Base-by-base conservation (phyloP, 1,140 invertebrate genomes). In the Anastatus disparis region DNA sequence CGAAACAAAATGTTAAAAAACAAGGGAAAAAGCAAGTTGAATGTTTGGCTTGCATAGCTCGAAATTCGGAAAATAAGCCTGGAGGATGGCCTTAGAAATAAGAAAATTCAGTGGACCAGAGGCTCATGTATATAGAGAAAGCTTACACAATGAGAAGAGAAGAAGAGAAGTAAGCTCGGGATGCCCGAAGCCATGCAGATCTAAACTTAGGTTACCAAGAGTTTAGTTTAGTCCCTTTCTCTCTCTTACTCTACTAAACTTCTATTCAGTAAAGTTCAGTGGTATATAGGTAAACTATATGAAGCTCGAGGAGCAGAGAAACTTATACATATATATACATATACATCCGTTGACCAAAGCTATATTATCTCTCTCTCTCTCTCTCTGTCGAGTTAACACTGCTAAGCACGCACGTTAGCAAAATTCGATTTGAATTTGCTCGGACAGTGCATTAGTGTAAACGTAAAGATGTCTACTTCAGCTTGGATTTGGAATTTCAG, bases 381-480 rank as follows among this genome's bases (percentile, higher is more conserved):
- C 48, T 27, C 50, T 15, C n/a, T 3, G n/a, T 29, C 24, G 29
- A 40, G 35, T 52, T 38, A 26, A 22, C 35, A 12, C 29, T 35
- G 50, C 48, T 35, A 35, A 52, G 50, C 62, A 65, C 62, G 62
- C 62, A 53, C 64, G 52, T 48, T n/a, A n/a, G n/a, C n/a, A 52
- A 56, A 66, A 67, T 67, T 67, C 64, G 64, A 67, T 67, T 67
- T 58, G 52, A 46, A 35, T 44, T 38, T n/a, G n/a, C 52, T 53
- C 26, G 40, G 38, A 56, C 53, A n/a, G n/a, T n/a, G 17, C 64
- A 58, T 48, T 48, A 42, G 38, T 46, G 40, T 35, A 56, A 35
- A 35, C 27, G 26, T 56, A 58, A 67, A 40, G 53, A 58, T 40
- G 7, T 58, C 64, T 67, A 58, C 64, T 44, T 56, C 64, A 26